A percentile compares a stretch with the other conserved stretches of the same genome.
Evolutionary conservation across 2,113 vertebrate species (phyloP).

Genomic region (Nesoenas mayeri): DNA sequence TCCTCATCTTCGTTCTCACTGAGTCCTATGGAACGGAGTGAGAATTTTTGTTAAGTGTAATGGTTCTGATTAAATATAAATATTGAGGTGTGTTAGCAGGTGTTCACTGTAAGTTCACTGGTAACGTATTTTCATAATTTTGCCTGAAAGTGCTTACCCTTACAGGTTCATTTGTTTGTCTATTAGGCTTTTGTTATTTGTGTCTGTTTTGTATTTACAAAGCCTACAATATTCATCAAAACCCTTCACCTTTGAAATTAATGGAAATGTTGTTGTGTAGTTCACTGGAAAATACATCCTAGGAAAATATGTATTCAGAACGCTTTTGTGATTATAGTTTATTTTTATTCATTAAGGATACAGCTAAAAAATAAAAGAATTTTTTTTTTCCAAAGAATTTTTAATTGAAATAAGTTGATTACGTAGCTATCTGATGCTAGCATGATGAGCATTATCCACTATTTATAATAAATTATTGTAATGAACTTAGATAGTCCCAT

Average conservation of each 20-base stretch:
- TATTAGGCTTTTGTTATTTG: neutral
- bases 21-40: fast-evolving
- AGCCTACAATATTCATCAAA: neutral
- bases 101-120: neutral
- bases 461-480: neutral
- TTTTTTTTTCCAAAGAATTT: neutral
- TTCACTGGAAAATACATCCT: neutral
- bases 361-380: neutral
- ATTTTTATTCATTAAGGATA: neutral
- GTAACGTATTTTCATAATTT: neutral
- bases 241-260: neutral
- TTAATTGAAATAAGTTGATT: slow-evolving; percentile 15
- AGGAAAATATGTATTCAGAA: neutral
- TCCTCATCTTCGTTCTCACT: fast-evolving
- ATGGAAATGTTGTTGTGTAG: neutral
- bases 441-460: neutral
- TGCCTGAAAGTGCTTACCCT: neutral
- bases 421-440: neutral
- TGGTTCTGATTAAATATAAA: neutral
- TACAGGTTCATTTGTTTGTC: neutral
- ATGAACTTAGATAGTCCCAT: neutral
- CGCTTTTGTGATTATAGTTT: neutral
- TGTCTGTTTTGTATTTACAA: neutral
- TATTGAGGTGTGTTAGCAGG: neutral
- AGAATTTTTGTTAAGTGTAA: neutral